Base-by-base conservation (phyloP, 2,113 vertebrate genomes). In the Aspiorhynchus laticeps region DNA sequence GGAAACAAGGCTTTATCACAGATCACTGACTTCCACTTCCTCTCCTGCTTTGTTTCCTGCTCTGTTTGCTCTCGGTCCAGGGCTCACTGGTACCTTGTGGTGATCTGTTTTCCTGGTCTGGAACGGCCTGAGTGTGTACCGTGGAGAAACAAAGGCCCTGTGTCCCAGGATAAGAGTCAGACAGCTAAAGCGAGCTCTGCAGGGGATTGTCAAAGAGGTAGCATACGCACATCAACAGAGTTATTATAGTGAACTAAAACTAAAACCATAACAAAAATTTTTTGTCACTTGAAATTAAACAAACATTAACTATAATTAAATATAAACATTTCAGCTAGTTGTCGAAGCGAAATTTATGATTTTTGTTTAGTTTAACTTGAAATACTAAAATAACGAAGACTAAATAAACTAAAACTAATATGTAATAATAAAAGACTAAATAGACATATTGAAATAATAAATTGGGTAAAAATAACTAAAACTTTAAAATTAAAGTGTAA, bases 101-200 rank as follows among this genome's bases (percentile, higher is more conserved):
- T 99, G 82, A 96, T 99, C 87, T 99, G 98, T 92, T 98, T 98
- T 86, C 97, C 98, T 1, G 96, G 96, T 92, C 91, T 98, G 91
- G 95, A 97, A 91, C 93, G 95, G 80, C 84, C 88, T 65, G 89
- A 94, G 33, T 93, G 93, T 85, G 94, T 96, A 83, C 93, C 95
- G 31, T 91, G 88, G 89, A 91, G 86, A 46, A 28, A 86, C 63
- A 91, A 88, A 43, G 33, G 86, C 69, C 88, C 76, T 73, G 84
- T 91, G 5, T 83, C 80, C 0, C 41, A 78, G 61, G 85, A 75
- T 10, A 12, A 12, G 75, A 88, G 87, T 86, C 85, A 65, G 61
- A 19, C 48, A 17, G 28, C 33, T 21, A 71, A 26, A 15, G 63
- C 10, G 1, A 41, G 12, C 56, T 73, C 43, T 19, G 28, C 41